These are phyloP conservation scores for Drosophila truncata DNA, from an alignment of 1,140 invertebrate species.

Conservation along the genomic window DNA sequence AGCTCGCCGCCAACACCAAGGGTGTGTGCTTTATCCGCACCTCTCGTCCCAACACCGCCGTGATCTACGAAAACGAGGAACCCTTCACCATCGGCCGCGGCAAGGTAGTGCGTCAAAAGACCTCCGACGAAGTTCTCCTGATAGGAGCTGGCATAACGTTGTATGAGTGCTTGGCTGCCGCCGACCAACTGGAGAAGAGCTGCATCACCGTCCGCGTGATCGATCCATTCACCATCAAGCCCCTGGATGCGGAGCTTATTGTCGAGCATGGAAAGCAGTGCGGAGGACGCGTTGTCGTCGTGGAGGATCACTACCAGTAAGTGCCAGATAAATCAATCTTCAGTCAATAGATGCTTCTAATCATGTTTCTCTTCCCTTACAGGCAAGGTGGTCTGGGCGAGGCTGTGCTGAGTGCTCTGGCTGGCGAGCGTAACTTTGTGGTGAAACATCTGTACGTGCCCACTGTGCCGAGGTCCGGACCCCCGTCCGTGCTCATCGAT, in stretches of 20 bases:
- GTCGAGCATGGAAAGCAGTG: slow-evolving; percentile 92
- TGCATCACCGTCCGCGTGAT: slow-evolving; percentile 92
- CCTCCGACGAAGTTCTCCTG: slow-evolving; percentile 92
- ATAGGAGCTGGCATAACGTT: slow-evolving; percentile 97
- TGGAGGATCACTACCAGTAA: slow-evolving; percentile 98
- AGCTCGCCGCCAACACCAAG: slow-evolving; percentile 97
- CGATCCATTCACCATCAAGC: slow-evolving; percentile 98
- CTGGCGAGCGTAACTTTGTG: slow-evolving; percentile 90
- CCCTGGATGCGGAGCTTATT: slow-evolving; percentile 93
- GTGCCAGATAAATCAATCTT: slow-evolving; percentile 31
- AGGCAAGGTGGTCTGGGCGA: slow-evolving; percentile 96
- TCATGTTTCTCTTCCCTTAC: neutral
- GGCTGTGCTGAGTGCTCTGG: slow-evolving; percentile 94
- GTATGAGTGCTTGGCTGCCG: slow-evolving; percentile 95
- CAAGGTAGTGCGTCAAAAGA: slow-evolving; percentile 91
- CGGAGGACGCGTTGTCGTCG: slow-evolving; percentile 94
- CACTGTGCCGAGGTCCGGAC: slow-evolving; percentile 96
- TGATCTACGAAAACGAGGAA: slow-evolving; percentile 96
- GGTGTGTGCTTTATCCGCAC: slow-evolving; percentile 99
- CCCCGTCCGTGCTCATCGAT: slow-evolving; percentile 93
- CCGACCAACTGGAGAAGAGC: slow-evolving; percentile 89
- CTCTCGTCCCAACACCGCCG: slow-evolving; percentile 94
- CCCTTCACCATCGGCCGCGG: slow-evolving; percentile 92
- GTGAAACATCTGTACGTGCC: slow-evolving; percentile 95
- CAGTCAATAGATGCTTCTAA: neutral